phyloP scores from a whole-genome alignment of 2,113 vertebrate genomes.

The Lepidothrix coronata region DNA sequence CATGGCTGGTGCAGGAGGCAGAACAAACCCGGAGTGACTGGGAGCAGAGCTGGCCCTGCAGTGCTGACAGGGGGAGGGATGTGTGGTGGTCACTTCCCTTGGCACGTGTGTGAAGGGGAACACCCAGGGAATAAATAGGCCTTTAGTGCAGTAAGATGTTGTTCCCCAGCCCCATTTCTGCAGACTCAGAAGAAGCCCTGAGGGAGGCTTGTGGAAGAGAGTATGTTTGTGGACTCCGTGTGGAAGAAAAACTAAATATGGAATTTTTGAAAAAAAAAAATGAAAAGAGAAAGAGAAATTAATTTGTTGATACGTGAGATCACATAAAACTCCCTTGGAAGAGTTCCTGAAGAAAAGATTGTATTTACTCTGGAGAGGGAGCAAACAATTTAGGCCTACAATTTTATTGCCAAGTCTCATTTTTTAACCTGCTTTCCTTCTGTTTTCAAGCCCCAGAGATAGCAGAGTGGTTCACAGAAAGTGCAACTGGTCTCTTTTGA shows the following conservation, averaged over 20 bases:
- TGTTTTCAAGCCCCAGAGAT: conserved; percentile 15
- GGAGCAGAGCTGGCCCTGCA: not conserved
- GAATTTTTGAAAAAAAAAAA: not conserved
- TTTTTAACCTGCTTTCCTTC: conserved; percentile 5
- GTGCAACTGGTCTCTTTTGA: not conserved
- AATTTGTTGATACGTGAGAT: not conserved
- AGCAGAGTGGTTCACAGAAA: not conserved
- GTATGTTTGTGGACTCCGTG: not conserved
- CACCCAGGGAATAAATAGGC: not conserved
- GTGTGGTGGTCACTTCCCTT: not conserved
- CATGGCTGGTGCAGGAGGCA: not conserved
- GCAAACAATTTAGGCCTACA: not conserved
- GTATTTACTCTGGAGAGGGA: conserved; percentile 9
- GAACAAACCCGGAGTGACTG: not conserved
- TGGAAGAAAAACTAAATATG: not conserved
- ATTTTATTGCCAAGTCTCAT: not conserved
- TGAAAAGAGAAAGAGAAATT: not conserved
- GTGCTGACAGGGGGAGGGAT: conserved; percentile 4
- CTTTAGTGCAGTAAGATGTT: not conserved
- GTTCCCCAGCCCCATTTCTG: not conserved
- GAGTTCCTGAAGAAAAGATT: conserved; percentile 15
- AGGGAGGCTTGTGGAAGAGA: not conserved
- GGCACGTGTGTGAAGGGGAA: not conserved
- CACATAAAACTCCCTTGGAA: conserved; percentile 16
- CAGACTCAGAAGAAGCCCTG: not conserved